phyloP scores from a whole-genome alignment of 2,888 invertebrate genomes.

The Limnephilus rhombicus region DNA sequence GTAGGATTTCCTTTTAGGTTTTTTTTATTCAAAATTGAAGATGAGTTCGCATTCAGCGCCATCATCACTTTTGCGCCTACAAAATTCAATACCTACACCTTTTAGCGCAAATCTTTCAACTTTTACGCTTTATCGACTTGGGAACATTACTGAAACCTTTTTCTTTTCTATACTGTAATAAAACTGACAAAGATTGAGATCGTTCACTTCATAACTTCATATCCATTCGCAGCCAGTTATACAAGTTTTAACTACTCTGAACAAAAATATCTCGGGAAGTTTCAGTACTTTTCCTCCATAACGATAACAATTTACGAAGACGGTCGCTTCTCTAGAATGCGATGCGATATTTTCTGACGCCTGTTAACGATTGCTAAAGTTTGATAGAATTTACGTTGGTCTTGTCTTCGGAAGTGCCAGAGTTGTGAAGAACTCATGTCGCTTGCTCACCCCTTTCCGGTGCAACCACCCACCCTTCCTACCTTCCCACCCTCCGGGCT shows the following conservation, averaged over 20 bases:
- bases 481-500: background rate
- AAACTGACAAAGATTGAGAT: constrained; percentile 1
- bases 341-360: constrained; percentile 37
- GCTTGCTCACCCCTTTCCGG: constrained; percentile 18
- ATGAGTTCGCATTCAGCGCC: background rate
- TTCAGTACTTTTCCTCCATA: constrained; percentile 43
- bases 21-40: background rate
- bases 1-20: background rate
- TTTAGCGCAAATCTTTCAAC: background rate
- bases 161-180: constrained; percentile 1
- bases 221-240: constrained; percentile 19
- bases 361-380: constrained; percentile 57
- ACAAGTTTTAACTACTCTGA: constrained; percentile 24
- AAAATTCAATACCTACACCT: background rate
- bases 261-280: constrained; percentile 23
- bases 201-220: constrained; percentile 1
- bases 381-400: constrained; percentile 61
- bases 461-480: constrained; percentile 13
- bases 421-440: constrained; percentile 44
- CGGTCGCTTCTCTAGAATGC: background rate
- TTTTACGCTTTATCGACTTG: background rate
- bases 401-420: constrained; percentile 61
- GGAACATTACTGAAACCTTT: background rate
- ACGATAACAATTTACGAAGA: constrained; percentile 51
- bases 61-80: background rate